These are phyloP conservation scores for Drosophila testacea DNA, from an alignment of 2,888 invertebrate genomes.

Conservation along the genomic window DNA sequence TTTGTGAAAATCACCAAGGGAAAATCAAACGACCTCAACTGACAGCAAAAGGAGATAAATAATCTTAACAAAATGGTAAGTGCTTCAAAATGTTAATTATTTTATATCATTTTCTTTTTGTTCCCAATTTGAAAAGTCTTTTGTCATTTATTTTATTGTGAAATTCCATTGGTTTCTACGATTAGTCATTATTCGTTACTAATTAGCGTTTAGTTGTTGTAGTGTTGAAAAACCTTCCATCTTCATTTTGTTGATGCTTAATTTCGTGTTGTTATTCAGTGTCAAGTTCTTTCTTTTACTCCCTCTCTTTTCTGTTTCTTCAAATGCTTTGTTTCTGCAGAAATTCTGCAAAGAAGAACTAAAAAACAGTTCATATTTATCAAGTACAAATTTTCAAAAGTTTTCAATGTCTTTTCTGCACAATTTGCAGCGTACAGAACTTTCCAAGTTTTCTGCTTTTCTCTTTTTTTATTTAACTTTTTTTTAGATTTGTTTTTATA, in stretches of 20 bases:
- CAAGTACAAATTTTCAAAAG: conserved; percentile 68
- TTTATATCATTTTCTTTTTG: neutral
- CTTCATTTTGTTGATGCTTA: conserved; percentile 1
- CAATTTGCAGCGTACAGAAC: conserved; percentile 65
- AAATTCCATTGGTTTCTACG: neutral
- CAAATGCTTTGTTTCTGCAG: conserved; percentile 35
- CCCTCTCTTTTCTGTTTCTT: conserved; percentile 7
- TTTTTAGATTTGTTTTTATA: conserved; percentile 10
- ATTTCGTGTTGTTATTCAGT: conserved; percentile 30
- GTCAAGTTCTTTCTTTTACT: conserved; percentile 38
- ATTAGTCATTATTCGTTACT: conserved; percentile 19
- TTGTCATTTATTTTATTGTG: conserved; percentile 15
- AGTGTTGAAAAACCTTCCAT: conserved; percentile 21
- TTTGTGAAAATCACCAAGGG: conserved; percentile 44
- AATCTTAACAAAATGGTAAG: conserved; percentile 60
- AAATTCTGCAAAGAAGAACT: conserved; percentile 40
- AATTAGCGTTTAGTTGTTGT: conserved; percentile 1
- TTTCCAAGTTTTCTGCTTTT: conserved; percentile 42
- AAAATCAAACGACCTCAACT: conserved; percentile 21
- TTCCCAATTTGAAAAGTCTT: neutral
- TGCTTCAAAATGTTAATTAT: neutral
- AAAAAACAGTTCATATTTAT: conserved; percentile 39
- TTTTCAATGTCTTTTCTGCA: conserved; percentile 68
- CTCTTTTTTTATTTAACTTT: conserved; percentile 3
- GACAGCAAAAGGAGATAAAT: conserved; percentile 19